Evolutionary conservation across 2,888 invertebrate species (phyloP), one percentile per base, ranked within the genome.

Genomic region (Scaptomyza polygonia): DNA sequence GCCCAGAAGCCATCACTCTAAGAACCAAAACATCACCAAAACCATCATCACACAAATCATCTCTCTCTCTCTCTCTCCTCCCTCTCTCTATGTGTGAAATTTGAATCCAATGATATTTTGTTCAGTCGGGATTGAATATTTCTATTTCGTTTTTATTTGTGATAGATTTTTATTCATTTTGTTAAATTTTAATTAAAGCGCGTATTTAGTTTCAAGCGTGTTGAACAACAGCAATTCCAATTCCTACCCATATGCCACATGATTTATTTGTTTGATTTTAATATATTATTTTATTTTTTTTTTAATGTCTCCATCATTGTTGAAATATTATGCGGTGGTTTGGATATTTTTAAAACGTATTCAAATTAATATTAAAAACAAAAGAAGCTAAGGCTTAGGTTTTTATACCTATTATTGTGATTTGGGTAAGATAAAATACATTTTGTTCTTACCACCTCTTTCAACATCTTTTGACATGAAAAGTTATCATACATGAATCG

Each of bases 151-250:
- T n/a, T n/a, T n/a, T n/a, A n/a, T n/a, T n/a, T n/a, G n/a, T n/a
- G n/a, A n/a, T n/a, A n/a, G n/a, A n/a, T 39, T 43, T 30, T 39
- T 49, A 29, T 55, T 49, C 42, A 29, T 29, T 56, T 54, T 57
- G 53, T 67, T 74, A 66, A 74, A 75, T 79, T 82, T 82, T 79
- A 85, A 83, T 85, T 80, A 85, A 51, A 52, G 43, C 44, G 21
- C 43, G 40, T 57, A 43, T 70, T 51, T 43, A 56, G 53, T 32
- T 56, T 42, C 55, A 12, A 29, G 4, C 2, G 3, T 7, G 12
- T 14, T 32, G 21, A 30, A 4, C 45, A 2, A 14, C 52, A 16
- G 3, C 25, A 0, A 1, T 45, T 11, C 11, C 29, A 29, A 12
- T 12, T 29, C 9, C 3, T 2, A 1, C 11, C 3, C 6, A n/a